Evolutionary conservation across 1,140 invertebrate genomes (phyloP).

Genomic region (Bombus breviceps): DNA sequence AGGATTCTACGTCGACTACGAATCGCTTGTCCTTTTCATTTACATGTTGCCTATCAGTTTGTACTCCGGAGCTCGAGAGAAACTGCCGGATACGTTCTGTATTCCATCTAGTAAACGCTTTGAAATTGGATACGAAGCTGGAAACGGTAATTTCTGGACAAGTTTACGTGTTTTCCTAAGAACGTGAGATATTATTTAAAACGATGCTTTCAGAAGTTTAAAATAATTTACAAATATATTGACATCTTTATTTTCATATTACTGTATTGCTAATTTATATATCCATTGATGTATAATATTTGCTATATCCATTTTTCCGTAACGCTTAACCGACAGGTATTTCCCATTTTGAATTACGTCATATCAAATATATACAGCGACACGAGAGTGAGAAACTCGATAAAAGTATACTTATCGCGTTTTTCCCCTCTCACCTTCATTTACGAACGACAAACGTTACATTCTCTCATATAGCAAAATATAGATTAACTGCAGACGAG

Average conservation of each 20-base stretch:
- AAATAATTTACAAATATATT: too few relatives aligned
- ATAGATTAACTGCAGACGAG: neutral
- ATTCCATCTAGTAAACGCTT: neutral
- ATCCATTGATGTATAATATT: too few relatives aligned
- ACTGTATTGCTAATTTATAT: too few relatives aligned
- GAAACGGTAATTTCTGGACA: neutral
- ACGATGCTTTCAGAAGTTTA: too few relatives aligned
- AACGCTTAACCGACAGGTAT: too few relatives aligned
- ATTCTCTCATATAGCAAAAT: neutral
- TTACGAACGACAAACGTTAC: neutral
- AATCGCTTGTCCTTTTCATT: slow-evolving; percentile 19
- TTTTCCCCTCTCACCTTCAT: too few relatives aligned
- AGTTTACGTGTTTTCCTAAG: neutral
- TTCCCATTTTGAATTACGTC: too few relatives aligned
- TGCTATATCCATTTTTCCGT: too few relatives aligned
- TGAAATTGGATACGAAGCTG: slow-evolving; percentile 16
- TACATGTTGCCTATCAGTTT: neutral
- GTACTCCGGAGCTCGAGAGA: neutral
- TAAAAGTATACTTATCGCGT: too few relatives aligned
- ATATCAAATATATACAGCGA: too few relatives aligned
- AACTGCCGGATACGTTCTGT: neutral
- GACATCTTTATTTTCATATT: too few relatives aligned
- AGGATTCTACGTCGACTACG: slow-evolving; percentile 18
- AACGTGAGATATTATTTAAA: neutral
- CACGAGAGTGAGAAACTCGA: too few relatives aligned